These are phyloP conservation scores for Orthosia incerta DNA, from an alignment of 2,888 invertebrate species.

Conservation along the genomic window DNA sequence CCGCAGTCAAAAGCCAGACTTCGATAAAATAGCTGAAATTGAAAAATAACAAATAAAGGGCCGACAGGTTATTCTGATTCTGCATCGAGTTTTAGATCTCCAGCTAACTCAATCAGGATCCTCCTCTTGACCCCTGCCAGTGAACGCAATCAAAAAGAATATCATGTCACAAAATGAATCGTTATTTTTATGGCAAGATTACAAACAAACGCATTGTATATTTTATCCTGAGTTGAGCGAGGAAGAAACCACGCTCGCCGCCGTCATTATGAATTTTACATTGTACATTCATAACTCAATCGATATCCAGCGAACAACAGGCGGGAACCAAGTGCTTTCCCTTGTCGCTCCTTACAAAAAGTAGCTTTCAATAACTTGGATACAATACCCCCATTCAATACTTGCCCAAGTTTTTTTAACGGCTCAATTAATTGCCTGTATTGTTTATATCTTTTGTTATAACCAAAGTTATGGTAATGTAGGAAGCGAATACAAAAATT, in stretches of 20 bases:
- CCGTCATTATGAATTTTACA: slow-evolving; percentile 51
- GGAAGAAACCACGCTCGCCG: slow-evolving; percentile 19
- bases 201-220: slow-evolving; percentile 22
- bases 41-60: too few relatives aligned
- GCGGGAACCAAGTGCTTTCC: slow-evolving; percentile 71
- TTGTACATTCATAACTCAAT: slow-evolving; percentile 57
- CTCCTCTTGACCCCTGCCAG: neutral
- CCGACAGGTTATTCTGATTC: too few relatives aligned
- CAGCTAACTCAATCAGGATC: neutral
- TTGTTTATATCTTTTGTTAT: slow-evolving; percentile 69
- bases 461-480: slow-evolving; percentile 44
- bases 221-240: slow-evolving; percentile 1
- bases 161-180: neutral
- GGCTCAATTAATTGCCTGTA: slow-evolving; percentile 69
- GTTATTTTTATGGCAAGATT: neutral
- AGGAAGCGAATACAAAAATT: slow-evolving; percentile 54
- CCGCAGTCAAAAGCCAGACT: too few relatives aligned
- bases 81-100: neutral
- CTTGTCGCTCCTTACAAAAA: slow-evolving; percentile 73
- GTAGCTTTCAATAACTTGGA: slow-evolving; percentile 65
- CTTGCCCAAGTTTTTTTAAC: slow-evolving; percentile 65
- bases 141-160: neutral
- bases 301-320: slow-evolving; percentile 52
- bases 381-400: slow-evolving; percentile 67
- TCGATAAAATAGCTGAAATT: too few relatives aligned